Evolutionary conservation across 2,797 vertebrate species (phyloP).

Genomic region (Myotis daubentonii): DNA sequence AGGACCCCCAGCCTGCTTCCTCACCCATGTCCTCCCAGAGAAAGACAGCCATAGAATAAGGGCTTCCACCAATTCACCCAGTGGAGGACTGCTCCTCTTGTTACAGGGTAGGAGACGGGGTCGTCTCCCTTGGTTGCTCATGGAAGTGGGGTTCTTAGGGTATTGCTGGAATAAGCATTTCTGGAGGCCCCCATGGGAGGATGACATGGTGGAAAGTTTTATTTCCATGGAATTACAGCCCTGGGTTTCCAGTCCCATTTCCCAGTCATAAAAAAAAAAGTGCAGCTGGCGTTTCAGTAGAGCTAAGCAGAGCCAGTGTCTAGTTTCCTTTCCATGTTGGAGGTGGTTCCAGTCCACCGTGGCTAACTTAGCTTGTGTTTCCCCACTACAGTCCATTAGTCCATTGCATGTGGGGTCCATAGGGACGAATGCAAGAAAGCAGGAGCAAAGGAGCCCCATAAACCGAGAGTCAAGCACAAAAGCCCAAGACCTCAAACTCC

Average conservation of each 20-base stretch:
- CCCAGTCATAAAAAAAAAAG: background rate
- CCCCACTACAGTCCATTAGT: background rate
- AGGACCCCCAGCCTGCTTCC: background rate
- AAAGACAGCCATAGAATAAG: background rate
- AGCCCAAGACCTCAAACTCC: background rate
- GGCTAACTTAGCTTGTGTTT: background rate
- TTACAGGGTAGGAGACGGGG: background rate
- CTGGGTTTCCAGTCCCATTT: background rate
- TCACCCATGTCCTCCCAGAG: background rate
- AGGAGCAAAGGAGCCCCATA: background rate
- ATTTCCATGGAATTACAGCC: background rate
- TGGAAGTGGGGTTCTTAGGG: background rate
- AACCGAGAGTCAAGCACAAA: background rate
- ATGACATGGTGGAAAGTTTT: background rate
- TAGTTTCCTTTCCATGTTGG: background rate
- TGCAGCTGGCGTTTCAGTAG: background rate
- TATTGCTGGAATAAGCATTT: background rate
- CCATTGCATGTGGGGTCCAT: background rate
- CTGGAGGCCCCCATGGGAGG: background rate
- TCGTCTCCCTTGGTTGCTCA: background rate
- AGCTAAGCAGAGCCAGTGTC: background rate
- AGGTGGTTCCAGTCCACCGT: background rate
- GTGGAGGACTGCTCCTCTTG: background rate
- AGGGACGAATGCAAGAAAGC: background rate
- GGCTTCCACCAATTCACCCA: background rate